Evolutionary conservation across 2,797 vertebrate species (phyloP), one percentile per base, ranked within the genome.

Genomic region (Thunnus albacares): DNA sequence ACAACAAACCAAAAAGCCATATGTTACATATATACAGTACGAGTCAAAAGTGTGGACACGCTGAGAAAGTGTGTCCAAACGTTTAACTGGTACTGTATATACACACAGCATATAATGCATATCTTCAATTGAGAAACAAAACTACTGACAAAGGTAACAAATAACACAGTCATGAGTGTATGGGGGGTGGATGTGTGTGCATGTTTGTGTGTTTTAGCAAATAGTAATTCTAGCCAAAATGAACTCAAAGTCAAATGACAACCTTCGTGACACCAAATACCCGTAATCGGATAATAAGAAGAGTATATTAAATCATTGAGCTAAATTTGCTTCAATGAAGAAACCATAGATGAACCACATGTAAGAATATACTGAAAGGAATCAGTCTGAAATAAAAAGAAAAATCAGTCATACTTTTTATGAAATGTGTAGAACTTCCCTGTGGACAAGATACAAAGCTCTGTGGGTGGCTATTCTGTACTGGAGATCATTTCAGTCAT

Each of bases 401-500:
- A 63, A 47, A 55, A 56, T n/a, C 2, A 5, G 17, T n/a, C 18
- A n/a, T 15, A 22, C 14, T 26, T 52, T 60, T 59, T 17, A 71
- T 45, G 1, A 71, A 74, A 80, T n/a, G 14, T 62, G 33, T 55
- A 0, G 1, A 22, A 41, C 58, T 63, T 24, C 15, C 70, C 52
- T 55, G 58, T 71, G 68, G 80, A 85, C 74, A 35, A 73, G 75
- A 73, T 45, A 81, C 22, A 35, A 49, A 49, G 14, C 86, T 57
- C 51, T 74, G 83, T 85, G 79, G 84, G 88, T 92, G 90, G 86
- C 65, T 78, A 6, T 71, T 69, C 73, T 55, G 15, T 22, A 47
- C 76, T 79, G 71, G 57, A 80, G 49, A 71, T 82, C 82, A n/a
- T 79, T 38, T 89, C 77, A 79, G 74, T 93, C 90, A 81, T 89